A percentile compares a stretch with the other conserved stretches of the same genome.
These are phyloP conservation scores for Linyphia triangularis DNA, from an alignment of 2,888 invertebrate genomes.

Conservation along the genomic window DNA sequence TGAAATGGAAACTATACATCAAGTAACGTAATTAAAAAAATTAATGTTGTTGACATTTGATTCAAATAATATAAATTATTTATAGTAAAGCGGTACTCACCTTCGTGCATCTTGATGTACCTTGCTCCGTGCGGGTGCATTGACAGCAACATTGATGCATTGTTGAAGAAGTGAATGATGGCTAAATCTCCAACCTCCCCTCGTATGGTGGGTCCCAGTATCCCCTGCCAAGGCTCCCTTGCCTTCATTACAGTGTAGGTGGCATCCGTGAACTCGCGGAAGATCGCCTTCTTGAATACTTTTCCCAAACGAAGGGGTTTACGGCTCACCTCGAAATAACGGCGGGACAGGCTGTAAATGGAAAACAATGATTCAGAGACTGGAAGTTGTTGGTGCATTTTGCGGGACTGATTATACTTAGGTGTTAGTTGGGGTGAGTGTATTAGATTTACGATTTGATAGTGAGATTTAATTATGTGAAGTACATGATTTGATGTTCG, in stretches of 20 bases:
- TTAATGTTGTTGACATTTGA: too few species aligned
- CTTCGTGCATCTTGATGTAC: slow-evolving; percentile 75
- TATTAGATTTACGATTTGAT: too few species aligned
- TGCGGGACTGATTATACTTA: too few species aligned
- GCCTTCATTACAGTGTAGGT: slow-evolving; percentile 69
- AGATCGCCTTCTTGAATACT: slow-evolving; percentile 76
- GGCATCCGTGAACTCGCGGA: slow-evolving; percentile 75
- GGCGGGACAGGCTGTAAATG: slow-evolving; percentile 42
- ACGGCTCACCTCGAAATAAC: slow-evolving; percentile 50
- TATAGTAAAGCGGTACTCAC: slow-evolving; percentile 28
- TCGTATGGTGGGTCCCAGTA: slow-evolving; percentile 78
- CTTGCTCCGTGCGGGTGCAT: slow-evolving; percentile 76
- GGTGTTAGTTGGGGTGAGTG: too few species aligned
- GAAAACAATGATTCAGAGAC: too few species aligned
- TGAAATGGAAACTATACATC: too few species aligned
- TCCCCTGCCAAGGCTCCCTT: slow-evolving; percentile 72
- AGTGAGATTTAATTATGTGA: too few species aligned
- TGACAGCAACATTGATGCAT: slow-evolving; percentile 72
- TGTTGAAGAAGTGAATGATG: slow-evolving; percentile 75
- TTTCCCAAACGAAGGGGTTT: slow-evolving; percentile 72
- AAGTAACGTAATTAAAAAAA: too few species aligned
- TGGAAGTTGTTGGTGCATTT: too few species aligned
- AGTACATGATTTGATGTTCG: too few species aligned
- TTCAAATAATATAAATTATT: not conserved
- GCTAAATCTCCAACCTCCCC: slow-evolving; percentile 78